phyloP scores from a whole-genome alignment of 2,888 invertebrate species.

The Drosophila macrospina region DNA sequence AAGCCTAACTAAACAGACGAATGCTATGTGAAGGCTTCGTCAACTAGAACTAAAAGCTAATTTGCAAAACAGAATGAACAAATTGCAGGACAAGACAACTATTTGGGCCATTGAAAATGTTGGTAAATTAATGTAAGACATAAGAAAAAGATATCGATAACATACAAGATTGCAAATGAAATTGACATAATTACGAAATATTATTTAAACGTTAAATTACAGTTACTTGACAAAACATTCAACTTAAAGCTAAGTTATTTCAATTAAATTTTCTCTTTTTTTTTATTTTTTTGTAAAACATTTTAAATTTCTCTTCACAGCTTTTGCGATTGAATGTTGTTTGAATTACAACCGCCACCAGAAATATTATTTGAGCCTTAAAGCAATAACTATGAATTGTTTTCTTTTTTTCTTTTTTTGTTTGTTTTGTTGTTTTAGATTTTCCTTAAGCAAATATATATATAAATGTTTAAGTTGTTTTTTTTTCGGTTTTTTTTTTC shows the following conservation, averaged over 20 bases:
- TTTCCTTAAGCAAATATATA: conserved; percentile 15
- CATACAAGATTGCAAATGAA: conserved; percentile 10
- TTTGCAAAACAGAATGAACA: conserved; percentile 32
- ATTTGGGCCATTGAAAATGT: conserved; percentile 13
- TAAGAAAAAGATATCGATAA: no score
- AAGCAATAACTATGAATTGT: conserved; percentile 23
- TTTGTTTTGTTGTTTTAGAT: background rate
- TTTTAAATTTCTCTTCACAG: conserved; percentile 50
- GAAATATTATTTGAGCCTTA: conserved; percentile 45
- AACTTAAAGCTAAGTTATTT: conserved; percentile 48
- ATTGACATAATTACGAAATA: conserved; percentile 28
- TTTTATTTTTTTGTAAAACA: conserved; percentile 31
- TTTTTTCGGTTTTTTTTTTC: conserved; percentile 2
- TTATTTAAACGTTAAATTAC: conserved; percentile 32
- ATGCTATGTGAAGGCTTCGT: conserved; percentile 43
- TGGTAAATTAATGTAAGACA: conserved; percentile 31
- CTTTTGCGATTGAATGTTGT: conserved; percentile 42
- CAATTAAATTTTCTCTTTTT: conserved; percentile 20
- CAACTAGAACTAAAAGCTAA: conserved; percentile 45
- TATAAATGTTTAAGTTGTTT: conserved; percentile 6
- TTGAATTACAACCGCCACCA: conserved; percentile 52
- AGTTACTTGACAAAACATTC: conserved; percentile 51
- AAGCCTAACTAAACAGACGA: conserved; percentile 34
- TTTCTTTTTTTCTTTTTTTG: conserved; percentile 17
- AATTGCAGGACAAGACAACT: conserved; percentile 9